Evolutionary conservation across 2,888 invertebrate genomes (phyloP), one percentile per base, ranked within the genome.

Genomic region (Patella depressa): DNA sequence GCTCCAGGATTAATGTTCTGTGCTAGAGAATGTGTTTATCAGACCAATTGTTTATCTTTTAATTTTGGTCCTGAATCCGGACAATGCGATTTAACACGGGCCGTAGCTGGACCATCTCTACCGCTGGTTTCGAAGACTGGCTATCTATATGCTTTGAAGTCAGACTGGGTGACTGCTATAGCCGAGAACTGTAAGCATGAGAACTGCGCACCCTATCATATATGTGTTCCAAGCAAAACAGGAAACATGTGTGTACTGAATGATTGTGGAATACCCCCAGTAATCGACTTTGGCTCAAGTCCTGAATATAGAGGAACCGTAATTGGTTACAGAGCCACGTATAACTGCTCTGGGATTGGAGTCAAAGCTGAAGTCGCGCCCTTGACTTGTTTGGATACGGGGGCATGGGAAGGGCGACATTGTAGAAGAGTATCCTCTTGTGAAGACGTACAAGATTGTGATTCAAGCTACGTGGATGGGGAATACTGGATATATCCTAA

Each of bases 11-110:
- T 65, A 19, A 65, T 65, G 65, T 19, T 19, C n/a, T 65, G 65
- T 65, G 65, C 19, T 65, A 65, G 24, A 65, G 65, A 65, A 65
- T 65, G 65, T 65, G 65, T 65, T 65, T 65, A 65, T 65, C 65
- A 65, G 24, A 65, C 65, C 9, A 65, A 65, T n/a, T 65, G 65
- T 65, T 65, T 65, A 65, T 65, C 65, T 7, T 65, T 65, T n/a
- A 65, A 65, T 65, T 65, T 11, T 19, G 14, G 17, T 65, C 15
- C 65, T 11, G 19, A n/a, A 65, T 19, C 65, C 24, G 65, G 65
- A 65, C n/a, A 19, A 65, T 65, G 65, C 17, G 65, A 65, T 15
- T 65, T 65, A 65, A 65, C n/a, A 19, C 65, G 65, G n/a, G 24
- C n/a, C 24, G 65, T 65, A 3, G 24, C 7, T 65, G n/a, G 19